phyloP scores from a whole-genome alignment of 2,113 vertebrate species.

The Myrmecophaga tridactyla region DNA sequence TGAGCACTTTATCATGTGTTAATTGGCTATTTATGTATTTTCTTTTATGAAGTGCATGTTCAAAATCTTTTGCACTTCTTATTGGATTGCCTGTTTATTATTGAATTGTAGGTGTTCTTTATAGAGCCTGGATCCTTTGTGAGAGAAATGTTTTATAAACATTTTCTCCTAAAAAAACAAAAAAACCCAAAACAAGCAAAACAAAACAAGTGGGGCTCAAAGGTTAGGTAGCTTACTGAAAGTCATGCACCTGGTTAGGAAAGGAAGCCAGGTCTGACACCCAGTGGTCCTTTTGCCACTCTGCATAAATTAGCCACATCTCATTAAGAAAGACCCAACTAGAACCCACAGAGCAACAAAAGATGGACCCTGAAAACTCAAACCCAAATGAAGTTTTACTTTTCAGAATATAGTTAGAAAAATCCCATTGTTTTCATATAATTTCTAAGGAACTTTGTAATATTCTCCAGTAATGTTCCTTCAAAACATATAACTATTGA shows the following conservation, averaged over 20 bases:
- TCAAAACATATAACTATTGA: not conserved
- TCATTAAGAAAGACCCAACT: not conserved
- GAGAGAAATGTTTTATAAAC: no score
- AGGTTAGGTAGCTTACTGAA: not conserved
- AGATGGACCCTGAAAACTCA: not conserved
- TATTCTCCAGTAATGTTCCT: not conserved
- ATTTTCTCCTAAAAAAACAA: no score
- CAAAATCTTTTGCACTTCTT: no score
- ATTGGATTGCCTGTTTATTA: no score
- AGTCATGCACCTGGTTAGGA: not conserved
- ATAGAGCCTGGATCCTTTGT: no score
- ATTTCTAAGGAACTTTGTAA: not conserved
- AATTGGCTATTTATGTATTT: no score
- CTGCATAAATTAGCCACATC: not conserved
- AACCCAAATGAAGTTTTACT: not conserved
- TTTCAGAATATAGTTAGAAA: not conserved
- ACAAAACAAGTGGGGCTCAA: not conserved
- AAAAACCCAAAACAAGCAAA: no score
- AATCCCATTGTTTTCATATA: not conserved
- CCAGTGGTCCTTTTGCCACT: not conserved
- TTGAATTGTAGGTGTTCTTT: no score
- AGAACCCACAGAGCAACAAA: not conserved
- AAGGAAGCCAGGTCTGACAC: not conserved
- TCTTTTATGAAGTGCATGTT: no score
- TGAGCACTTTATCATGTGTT: no score